A percentile compares a stretch with the other conserved stretches of the same genome.
phyloP scores from a whole-genome alignment of 2,888 invertebrate genomes.

The Malthinus flaveolus region DNA sequence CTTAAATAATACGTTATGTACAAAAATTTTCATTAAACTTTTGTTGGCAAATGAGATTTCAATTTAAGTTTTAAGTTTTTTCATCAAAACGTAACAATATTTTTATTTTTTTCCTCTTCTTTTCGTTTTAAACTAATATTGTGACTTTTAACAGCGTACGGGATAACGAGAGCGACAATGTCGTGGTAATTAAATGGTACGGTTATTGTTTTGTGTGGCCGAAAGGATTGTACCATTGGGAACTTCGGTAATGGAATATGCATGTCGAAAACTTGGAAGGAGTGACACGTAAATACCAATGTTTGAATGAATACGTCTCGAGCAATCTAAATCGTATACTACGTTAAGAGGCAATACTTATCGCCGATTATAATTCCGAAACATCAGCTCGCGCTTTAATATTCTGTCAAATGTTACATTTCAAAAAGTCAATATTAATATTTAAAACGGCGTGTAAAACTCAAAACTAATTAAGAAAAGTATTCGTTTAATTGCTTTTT shows the following conservation, averaged over 20 bases:
- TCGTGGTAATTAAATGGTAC: constrained; percentile 25
- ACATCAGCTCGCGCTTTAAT: constrained; percentile 12
- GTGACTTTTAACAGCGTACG: neutral
- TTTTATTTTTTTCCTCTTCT: too few relatives aligned
- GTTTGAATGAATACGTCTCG: neutral
- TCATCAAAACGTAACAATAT: too few relatives aligned
- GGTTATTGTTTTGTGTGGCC: constrained; percentile 20
- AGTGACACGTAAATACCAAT: constrained; percentile 28
- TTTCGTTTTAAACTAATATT: neutral
- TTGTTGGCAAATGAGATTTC: too few relatives aligned
- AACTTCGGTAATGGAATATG: constrained; percentile 33
- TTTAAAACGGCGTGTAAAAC: constrained; percentile 50
- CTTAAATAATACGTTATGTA: too few relatives aligned
- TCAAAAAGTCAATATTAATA: constrained; percentile 44
- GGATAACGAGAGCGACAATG: constrained; percentile 14
- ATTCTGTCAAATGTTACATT: constrained; percentile 30
- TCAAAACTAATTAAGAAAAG: constrained; percentile 54
- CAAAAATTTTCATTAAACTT: too few relatives aligned
- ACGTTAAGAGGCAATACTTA: neutral
- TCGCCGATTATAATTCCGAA: too few relatives aligned
- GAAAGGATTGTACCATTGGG: constrained; percentile 22
- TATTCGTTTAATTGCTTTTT: constrained; percentile 52
- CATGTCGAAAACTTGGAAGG: constrained; percentile 34
- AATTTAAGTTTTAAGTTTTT: too few relatives aligned
- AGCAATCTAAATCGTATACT: neutral